Evolutionary conservation across 2,113 vertebrate species (phyloP).

Genomic region (Gasterosteus nipponicus): DNA sequence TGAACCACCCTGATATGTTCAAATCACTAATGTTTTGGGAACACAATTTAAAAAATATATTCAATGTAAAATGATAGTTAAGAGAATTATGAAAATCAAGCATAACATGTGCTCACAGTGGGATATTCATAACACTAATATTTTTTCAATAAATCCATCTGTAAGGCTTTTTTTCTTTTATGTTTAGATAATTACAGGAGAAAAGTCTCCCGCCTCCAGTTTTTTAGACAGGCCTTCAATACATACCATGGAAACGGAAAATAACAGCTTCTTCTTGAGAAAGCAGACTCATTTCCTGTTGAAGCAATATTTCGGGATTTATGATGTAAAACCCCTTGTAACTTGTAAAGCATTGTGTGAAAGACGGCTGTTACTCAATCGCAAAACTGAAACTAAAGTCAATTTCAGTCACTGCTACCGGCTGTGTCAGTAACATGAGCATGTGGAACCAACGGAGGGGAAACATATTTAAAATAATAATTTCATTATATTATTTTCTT

Average conservation of each 20-base stretch:
- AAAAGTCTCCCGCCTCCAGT: neutral
- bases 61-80: neutral
- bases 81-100: too few species aligned
- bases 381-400: neutral
- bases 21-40: neutral
- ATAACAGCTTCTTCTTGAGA: neutral
- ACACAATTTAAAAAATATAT: neutral
- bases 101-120: too few species aligned
- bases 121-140: too few species aligned
- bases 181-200: too few species aligned
- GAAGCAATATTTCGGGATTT: neutral
- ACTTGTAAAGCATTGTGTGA: neutral
- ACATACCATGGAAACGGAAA: neutral
- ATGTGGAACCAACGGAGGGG: neutral
- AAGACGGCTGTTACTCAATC: neutral
- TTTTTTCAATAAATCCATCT: too few species aligned
- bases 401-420: neutral
- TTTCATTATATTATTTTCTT: neutral
- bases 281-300: neutral
- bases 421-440: neutral
- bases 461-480: neutral
- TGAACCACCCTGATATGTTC: neutral
- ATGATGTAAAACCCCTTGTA: neutral
- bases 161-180: too few species aligned
- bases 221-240: neutral